Evolutionary conservation across 2,797 vertebrate species (phyloP).

Genomic region (Loris lydekkerianus): DNA sequence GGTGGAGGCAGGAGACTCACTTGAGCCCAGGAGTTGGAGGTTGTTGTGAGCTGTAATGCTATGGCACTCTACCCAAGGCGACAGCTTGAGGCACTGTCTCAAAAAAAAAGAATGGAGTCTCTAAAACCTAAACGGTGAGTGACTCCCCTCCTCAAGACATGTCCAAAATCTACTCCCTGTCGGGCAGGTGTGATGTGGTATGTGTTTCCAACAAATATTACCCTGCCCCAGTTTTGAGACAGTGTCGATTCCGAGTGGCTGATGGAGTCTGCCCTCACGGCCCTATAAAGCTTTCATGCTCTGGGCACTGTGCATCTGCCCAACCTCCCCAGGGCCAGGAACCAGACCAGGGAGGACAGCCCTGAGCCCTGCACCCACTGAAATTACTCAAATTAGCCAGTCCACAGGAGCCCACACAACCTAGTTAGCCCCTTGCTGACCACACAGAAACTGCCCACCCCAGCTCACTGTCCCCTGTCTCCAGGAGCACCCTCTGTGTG

Average conservation of each 20-base stretch:
- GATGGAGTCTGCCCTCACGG: neutral
- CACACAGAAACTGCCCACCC: rapidly evolving
- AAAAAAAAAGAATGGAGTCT: too few species aligned
- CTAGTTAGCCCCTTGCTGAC: neutral
- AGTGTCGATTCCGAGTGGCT: neutral
- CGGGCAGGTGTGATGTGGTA: neutral
- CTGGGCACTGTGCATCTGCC: neutral
- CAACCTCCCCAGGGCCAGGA: neutral
- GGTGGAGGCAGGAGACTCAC: too few species aligned
- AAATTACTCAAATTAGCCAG: neutral
- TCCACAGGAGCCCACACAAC: neutral
- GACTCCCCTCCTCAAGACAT: neutral
- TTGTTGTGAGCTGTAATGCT: too few species aligned
- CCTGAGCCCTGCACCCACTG: neutral
- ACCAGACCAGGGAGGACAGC: neutral
- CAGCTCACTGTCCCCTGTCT: neutral
- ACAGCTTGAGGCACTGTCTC: too few species aligned
- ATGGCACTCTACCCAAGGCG: too few species aligned
- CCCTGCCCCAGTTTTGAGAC: neutral
- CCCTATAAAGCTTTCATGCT: neutral
- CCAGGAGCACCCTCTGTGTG: neutral
- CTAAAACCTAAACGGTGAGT: neutral
- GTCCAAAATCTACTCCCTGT: neutral
- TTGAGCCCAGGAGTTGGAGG: too few species aligned
- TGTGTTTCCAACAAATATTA: neutral